Evolutionary conservation across 2,113 vertebrate species (phyloP).

Genomic region (Bubo bubo): DNA sequence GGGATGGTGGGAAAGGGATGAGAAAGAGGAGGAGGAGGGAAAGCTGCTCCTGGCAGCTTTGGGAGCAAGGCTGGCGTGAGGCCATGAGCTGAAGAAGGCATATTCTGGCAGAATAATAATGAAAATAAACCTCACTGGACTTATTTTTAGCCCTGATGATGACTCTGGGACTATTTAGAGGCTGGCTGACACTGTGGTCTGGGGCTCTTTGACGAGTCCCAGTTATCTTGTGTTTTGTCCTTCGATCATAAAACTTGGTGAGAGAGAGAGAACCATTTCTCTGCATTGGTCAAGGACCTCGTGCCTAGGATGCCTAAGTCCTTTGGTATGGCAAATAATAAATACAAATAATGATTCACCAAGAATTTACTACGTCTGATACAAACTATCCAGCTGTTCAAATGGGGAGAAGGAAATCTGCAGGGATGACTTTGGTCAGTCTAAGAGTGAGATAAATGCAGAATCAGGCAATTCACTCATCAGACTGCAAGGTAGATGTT

Average conservation of each 20-base stretch:
- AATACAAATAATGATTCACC: neutral
- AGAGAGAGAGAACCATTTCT: neutral
- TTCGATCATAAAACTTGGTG: neutral
- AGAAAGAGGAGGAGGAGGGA: neutral
- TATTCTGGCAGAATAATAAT: neutral
- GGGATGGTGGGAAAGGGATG: neutral
- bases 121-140: neutral
- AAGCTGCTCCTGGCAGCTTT: neutral
- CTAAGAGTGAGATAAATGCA: neutral
- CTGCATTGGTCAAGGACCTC: neutral
- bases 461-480: neutral
- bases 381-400: neutral
- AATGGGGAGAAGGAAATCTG: neutral
- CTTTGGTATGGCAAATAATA: neutral
- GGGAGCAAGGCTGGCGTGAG: neutral
- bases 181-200: conserved; percentile 40
- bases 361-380: neutral
- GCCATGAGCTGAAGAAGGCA: neutral
- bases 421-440: neutral
- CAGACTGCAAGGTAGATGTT: neutral
- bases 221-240: conserved; percentile 19
- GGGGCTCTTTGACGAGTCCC: neutral
- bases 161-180: conserved; percentile 14
- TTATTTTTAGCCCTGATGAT: conserved; percentile 48
- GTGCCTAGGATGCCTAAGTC: neutral